phyloP scores from a whole-genome alignment of 2,797 vertebrate species.

The Leuciscus waleckii region DNA sequence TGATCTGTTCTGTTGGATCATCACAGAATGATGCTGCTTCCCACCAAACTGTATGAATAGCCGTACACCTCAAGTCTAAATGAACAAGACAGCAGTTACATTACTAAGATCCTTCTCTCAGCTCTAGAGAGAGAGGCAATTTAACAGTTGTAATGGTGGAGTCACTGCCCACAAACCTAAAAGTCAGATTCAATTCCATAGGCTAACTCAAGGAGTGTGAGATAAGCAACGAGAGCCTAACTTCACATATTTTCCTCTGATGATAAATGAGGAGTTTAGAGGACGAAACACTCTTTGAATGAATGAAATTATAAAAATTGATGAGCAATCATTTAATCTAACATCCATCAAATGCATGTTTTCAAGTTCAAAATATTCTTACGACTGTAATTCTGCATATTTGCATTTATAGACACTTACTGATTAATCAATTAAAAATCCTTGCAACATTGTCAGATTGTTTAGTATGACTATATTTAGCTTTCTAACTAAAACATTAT shows the following conservation, averaged over 20 bases:
- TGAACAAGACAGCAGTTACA: slow-evolving; percentile 1
- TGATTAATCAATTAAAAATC: not conserved
- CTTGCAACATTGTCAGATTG: not conserved
- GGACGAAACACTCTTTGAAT: not conserved
- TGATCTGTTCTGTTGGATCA: not conserved
- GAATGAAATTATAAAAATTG: not conserved
- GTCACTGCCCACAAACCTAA: not conserved
- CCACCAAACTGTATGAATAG: not conserved
- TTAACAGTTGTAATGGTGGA: not conserved
- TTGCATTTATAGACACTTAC: not conserved
- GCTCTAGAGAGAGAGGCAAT: not conserved
- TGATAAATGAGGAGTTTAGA: not conserved
- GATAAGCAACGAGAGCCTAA: not conserved
- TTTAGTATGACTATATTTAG: not conserved
- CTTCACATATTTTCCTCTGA: not conserved
- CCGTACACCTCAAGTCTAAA: not conserved
- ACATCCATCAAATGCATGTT: not conserved
- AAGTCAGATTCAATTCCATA: not conserved
- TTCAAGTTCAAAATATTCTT: not conserved
- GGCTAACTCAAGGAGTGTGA: not conserved
- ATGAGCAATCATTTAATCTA: not conserved
- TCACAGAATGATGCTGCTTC: not conserved
- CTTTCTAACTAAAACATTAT: not conserved
- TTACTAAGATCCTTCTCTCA: slow-evolving; percentile 15
- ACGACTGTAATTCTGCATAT: not conserved